Evolutionary conservation across 2,888 invertebrate species (phyloP).

Genomic region (Zelleria hepariella): DNA sequence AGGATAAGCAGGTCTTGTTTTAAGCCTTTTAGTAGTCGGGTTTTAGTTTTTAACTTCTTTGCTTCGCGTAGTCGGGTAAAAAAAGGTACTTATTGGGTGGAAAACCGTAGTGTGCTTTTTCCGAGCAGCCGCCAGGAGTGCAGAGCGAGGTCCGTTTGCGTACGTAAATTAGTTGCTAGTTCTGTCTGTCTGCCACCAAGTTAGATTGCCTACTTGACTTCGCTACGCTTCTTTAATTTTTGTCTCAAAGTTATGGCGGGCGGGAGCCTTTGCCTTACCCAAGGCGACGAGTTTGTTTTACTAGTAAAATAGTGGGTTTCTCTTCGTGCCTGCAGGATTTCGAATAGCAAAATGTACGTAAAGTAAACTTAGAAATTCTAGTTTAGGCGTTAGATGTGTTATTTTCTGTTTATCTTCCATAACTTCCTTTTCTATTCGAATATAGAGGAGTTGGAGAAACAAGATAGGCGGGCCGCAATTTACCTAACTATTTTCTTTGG

Average conservation of each 20-base stretch:
- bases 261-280: neutral
- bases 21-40: too few relatives aligned
- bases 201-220: slow-evolving; percentile 46
- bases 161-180: slow-evolving; percentile 43
- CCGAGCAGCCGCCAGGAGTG: neutral
- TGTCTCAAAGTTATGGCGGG: slow-evolving; percentile 7
- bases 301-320: too few relatives aligned
- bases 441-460: too few relatives aligned
- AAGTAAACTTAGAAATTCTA: neutral
- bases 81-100: too few relatives aligned
- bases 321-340: neutral
- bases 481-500: too few relatives aligned
- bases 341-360: neutral
- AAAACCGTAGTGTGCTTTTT: neutral
- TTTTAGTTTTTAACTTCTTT: too few relatives aligned
- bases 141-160: slow-evolving; percentile 27
- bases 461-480: too few relatives aligned
- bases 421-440: too few relatives aligned
- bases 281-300: neutral
- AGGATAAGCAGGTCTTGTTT: too few relatives aligned
- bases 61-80: too few relatives aligned
- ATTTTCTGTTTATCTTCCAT: too few relatives aligned
- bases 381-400: too few relatives aligned
- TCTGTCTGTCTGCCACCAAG: slow-evolving; percentile 36
- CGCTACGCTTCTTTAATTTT: slow-evolving; percentile 35